Evolutionary conservation across 1,140 invertebrate genomes (phyloP).

Genomic region (Drosophila asahinai): DNA sequence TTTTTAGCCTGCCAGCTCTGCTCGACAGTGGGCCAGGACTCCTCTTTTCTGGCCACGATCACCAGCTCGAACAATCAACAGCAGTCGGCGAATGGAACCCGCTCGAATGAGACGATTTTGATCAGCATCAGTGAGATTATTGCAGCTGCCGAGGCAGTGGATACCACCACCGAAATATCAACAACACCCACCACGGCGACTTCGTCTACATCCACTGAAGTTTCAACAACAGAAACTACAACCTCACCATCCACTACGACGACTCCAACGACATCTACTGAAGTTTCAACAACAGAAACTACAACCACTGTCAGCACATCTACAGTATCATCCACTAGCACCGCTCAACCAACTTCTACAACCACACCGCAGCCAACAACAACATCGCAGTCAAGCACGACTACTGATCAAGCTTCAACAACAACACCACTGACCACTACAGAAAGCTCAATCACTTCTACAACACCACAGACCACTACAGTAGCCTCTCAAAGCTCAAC

Average conservation of each 20-base stretch:
- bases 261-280: not conserved
- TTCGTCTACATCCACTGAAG: not conserved
- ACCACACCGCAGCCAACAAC: not conserved
- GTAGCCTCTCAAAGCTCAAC: not conserved
- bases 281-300: constrained; percentile 1
- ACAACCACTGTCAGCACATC: constrained; percentile 5
- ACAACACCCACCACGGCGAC: constrained; percentile 19
- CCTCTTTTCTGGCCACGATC: constrained; percentile 63
- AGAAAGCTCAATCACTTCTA: not conserved
- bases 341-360: not conserved
- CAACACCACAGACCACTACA: not conserved
- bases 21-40: constrained; percentile 53
- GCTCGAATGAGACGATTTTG: constrained; percentile 57
- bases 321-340: constrained; percentile 5
- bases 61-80: constrained; percentile 57
- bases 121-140: constrained; percentile 71
- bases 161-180: not conserved
- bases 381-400: not conserved
- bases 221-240: constrained; percentile 10
- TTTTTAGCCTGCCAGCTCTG: constrained; percentile 43
- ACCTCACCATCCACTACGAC: not conserved
- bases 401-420: not conserved
- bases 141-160: constrained; percentile 41
- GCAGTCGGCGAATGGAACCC: constrained; percentile 54
- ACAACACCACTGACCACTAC: constrained; percentile 1